Evolutionary conservation across 2,888 invertebrate species (phyloP).

Genomic region (Melanostoma mellinum): DNA sequence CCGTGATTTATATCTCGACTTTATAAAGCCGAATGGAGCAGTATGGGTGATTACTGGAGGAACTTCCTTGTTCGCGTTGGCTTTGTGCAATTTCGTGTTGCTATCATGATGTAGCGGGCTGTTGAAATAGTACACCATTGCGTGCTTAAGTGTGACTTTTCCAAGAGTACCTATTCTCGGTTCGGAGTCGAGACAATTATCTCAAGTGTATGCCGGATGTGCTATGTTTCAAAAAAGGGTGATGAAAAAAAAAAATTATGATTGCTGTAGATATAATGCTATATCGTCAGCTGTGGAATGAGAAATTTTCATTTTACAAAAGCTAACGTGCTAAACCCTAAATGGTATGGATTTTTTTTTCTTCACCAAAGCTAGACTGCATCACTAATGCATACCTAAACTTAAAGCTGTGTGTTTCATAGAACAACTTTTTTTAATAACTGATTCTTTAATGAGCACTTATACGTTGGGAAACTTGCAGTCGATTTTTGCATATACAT

Average conservation of each 20-base stretch:
- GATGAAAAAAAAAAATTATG: conserved; percentile 19
- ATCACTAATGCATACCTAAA: neutral
- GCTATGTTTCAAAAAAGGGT: conserved; percentile 11
- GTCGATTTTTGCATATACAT: conserved; percentile 3
- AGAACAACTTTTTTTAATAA: neutral
- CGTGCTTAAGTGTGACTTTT: conserved; percentile 65
- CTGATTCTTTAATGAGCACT: conserved; percentile 28
- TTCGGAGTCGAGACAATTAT: conserved; percentile 44
- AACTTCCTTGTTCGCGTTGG: conserved; percentile 33
- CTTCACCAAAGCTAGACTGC: too few species aligned
- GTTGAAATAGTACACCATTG: conserved; percentile 37
- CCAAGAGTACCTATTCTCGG: conserved; percentile 9
- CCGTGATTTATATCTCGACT: conserved; percentile 41
- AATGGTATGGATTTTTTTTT: too few species aligned
- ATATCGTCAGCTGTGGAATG: too few species aligned
- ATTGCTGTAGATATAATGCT: conserved; percentile 3
- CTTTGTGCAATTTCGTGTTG: conserved; percentile 27
- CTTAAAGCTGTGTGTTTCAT: conserved; percentile 5
- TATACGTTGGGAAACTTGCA: conserved; percentile 6
- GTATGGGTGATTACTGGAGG: conserved; percentile 23
- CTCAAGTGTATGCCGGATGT: conserved; percentile 48
- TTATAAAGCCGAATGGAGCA: conserved; percentile 23
- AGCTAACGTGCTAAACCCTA: too few species aligned
- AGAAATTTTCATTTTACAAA: too few species aligned
- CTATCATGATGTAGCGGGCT: conserved; percentile 17